Conservation (phyloP, 2,797 vertebrate species). For the Acanthopagrus latus region DNA sequence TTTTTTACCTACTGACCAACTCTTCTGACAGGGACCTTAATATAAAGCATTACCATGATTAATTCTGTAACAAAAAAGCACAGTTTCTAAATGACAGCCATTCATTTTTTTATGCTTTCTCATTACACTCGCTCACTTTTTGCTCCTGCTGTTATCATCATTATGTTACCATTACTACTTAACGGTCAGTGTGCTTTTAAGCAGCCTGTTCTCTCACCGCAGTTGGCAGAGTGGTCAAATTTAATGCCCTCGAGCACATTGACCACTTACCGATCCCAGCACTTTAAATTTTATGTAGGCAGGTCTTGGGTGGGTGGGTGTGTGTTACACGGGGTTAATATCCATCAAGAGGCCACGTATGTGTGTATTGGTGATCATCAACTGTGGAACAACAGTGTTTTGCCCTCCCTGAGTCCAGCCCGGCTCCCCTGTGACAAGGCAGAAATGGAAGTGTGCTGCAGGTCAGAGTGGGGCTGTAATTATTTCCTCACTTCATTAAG, state of each 20-base stretch:
- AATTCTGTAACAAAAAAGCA: conserved; percentile 12
- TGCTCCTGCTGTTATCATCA: conserved; percentile 34
- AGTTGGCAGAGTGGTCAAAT: conserved; percentile 58
- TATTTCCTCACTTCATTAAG: conserved; percentile 90
- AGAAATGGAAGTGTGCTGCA: conserved; percentile 84
- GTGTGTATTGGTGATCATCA: conserved; percentile 76
- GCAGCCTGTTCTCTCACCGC: conserved; percentile 43
- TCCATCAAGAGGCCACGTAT: conserved; percentile 70
- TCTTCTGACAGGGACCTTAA: too few relatives aligned
- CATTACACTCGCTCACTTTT: conserved; percentile 18
- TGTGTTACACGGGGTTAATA: conserved; percentile 77
- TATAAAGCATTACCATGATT: not conserved
- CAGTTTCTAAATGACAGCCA: conserved; percentile 22
- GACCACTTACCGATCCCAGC: conserved; percentile 60
- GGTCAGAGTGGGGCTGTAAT: conserved; percentile 87
- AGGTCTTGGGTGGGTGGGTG: conserved; percentile 59
- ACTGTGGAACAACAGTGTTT: conserved; percentile 74
- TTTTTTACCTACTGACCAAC: too few relatives aligned
- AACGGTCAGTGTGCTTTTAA: conserved; percentile 42
- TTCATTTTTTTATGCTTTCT: conserved; percentile 37
- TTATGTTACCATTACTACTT: conserved; percentile 35
- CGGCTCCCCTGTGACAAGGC: conserved; percentile 74
- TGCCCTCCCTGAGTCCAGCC: conserved; percentile 69
- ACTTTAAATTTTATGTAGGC: conserved; percentile 64
- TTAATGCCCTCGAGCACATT: conserved; percentile 55